phyloP scores from a whole-genome alignment of 2,888 invertebrate genomes.

The Tanytarsus gracilentus region DNA sequence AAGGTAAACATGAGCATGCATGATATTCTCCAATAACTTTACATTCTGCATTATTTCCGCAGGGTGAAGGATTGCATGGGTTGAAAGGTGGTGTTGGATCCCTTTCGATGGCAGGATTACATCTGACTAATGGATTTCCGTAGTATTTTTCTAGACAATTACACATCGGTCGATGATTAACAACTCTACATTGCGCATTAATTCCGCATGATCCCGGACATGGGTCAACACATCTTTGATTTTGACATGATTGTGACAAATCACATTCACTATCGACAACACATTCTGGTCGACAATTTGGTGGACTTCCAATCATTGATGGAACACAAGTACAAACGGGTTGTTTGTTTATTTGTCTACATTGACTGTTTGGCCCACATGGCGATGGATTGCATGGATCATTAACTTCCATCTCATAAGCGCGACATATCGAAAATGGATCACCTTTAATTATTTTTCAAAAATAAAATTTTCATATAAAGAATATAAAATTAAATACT shows the following conservation, averaged over 20 bases:
- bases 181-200: slow-evolving; percentile 59
- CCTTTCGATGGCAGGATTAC: no score
- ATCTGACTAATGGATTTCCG: slow-evolving; percentile 53
- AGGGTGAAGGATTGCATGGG: slow-evolving; percentile 77
- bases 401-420: slow-evolving; percentile 39
- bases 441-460: slow-evolving; percentile 1
- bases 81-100: slow-evolving; percentile 58
- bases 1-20: slow-evolving; percentile 52
- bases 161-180: slow-evolving; percentile 63
- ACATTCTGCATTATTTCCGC: slow-evolving; percentile 58
- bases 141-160: slow-evolving; percentile 52
- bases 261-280: slow-evolving; percentile 62
- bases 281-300: slow-evolving; percentile 66
- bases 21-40: slow-evolving; percentile 47
- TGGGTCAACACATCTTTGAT: slow-evolving; percentile 61
- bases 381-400: slow-evolving; percentile 60
- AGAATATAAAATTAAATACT: slow-evolving; percentile 42
- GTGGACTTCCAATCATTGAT: slow-evolving; percentile 58
- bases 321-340: slow-evolving; percentile 62
- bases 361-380: slow-evolving; percentile 57
- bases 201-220: slow-evolving; percentile 64
- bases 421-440: slow-evolving; percentile 31
- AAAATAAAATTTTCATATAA: neutral
- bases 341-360: slow-evolving; percentile 51
- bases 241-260: slow-evolving; percentile 57